Conservation (phyloP, 2,113 vertebrate species). For the Centropus bengalensis region DNA sequence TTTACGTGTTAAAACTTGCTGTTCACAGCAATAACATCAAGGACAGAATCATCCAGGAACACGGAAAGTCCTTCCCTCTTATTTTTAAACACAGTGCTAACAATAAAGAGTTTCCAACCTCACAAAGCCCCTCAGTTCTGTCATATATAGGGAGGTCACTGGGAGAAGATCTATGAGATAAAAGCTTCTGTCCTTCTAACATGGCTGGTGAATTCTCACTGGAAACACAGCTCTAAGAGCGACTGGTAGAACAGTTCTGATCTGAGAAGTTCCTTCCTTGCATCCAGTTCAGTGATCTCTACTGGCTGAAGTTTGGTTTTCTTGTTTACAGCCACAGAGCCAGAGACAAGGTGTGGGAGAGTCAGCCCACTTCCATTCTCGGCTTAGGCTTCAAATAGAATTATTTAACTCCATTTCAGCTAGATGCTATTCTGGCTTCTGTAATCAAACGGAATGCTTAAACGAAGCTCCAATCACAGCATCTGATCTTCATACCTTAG, state of each 20-base stretch:
- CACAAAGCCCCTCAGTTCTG: background rate
- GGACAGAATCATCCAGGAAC: background rate
- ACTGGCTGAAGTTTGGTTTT: slow-evolving; percentile 24
- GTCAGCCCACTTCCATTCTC: slow-evolving; percentile 47
- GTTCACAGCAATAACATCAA: slow-evolving; percentile 10
- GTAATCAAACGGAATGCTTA: slow-evolving; percentile 39
- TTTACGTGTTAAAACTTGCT: slow-evolving; percentile 19
- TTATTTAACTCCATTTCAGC: slow-evolving; percentile 57
- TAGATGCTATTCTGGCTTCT: slow-evolving; percentile 52
- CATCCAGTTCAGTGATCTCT: slow-evolving; percentile 8
- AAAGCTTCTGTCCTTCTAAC: background rate
- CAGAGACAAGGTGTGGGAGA: slow-evolving; percentile 50
- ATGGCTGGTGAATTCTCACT: background rate
- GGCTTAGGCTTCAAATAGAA: slow-evolving; percentile 39
- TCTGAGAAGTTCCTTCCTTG: background rate
- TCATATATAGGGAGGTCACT: background rate
- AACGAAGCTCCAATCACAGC: background rate
- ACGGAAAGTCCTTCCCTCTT: background rate
- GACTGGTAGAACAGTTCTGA: background rate
- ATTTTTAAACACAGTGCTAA: background rate
- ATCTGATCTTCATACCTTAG: slow-evolving; percentile 28
- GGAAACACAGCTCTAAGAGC: background rate
- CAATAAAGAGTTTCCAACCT: background rate
- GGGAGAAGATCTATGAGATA: background rate
- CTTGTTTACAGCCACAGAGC: slow-evolving; percentile 45